Conservation (phyloP, 2,113 vertebrate genomes). For the Syrrhaptes paradoxus region DNA sequence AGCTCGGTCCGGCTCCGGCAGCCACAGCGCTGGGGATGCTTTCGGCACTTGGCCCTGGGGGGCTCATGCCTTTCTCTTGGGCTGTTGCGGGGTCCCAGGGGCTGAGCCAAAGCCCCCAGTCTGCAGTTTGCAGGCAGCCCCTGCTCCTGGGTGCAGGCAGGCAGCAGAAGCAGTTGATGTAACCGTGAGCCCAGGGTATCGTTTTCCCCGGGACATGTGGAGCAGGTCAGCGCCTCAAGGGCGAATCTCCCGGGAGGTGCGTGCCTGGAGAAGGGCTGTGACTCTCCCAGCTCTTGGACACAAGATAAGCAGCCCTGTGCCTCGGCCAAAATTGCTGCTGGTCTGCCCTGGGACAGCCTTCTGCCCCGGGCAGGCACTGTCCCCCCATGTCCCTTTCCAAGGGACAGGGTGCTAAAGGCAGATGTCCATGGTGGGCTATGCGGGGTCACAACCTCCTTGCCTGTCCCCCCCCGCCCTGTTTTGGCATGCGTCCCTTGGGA, state of each 20-base stretch:
- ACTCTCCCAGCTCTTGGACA: background rate
- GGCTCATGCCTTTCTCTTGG: background rate
- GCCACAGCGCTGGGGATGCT: background rate
- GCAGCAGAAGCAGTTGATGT: background rate
- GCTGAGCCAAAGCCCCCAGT: background rate
- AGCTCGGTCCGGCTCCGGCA: rapidly evolving
- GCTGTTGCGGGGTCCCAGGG: background rate
- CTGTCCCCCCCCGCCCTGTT: background rate
- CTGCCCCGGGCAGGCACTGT: background rate
- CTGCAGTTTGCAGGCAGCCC: background rate
- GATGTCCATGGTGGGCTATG: background rate
- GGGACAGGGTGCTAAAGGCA: background rate
- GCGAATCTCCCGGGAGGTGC: background rate
- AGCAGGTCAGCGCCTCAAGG: background rate
- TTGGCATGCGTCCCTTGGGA: background rate
- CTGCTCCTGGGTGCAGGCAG: rapidly evolving
- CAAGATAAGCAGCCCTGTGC: background rate
- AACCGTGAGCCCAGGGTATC: background rate
- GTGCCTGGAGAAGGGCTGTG: background rate
- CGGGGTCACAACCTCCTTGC: background rate
- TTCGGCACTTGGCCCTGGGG: background rate
- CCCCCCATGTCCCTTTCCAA: background rate
- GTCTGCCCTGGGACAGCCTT: background rate
- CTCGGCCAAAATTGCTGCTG: background rate
- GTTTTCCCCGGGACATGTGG: background rate